Conservation (phyloP, 2,113 vertebrate species). For the Heliornis fulica region DNA sequence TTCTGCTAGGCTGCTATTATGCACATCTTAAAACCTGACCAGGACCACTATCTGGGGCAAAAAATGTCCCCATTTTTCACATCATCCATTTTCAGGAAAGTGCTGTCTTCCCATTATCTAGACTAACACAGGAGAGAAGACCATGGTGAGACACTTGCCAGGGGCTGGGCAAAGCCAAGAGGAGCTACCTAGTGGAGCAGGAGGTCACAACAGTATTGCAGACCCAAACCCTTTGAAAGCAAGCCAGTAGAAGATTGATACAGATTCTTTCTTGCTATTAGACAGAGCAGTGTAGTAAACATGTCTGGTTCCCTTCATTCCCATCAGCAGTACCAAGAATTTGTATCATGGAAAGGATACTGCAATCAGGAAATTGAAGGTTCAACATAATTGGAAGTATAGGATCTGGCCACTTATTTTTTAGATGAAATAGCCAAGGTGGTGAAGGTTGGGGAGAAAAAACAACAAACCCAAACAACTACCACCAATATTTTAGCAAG, state of each 20-base stretch:
- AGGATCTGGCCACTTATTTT: neutral
- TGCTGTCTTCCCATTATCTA: neutral
- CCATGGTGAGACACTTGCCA: neutral
- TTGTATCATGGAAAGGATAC: neutral
- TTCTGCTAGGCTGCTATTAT: neutral
- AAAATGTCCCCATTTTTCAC: neutral
- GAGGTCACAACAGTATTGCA: neutral
- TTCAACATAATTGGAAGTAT: neutral
- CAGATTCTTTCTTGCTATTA: neutral
- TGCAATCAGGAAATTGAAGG: neutral
- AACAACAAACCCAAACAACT: neutral
- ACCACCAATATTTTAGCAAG: neutral
- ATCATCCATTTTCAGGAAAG: neutral
- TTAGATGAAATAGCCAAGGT: neutral
- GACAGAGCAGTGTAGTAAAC: neutral
- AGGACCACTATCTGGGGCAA: neutral
- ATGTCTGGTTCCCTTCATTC: neutral
- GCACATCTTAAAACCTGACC: neutral
- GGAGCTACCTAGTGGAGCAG: neutral
- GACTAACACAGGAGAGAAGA: neutral
- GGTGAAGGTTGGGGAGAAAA: neutral
- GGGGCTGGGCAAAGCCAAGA: neutral
- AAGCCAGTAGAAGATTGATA: neutral
- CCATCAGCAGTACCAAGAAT: neutral
- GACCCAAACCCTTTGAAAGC: neutral